Conservation (phyloP, 92 coral and sea anemone genomes). For the Parazoanthus darwini region DNA sequence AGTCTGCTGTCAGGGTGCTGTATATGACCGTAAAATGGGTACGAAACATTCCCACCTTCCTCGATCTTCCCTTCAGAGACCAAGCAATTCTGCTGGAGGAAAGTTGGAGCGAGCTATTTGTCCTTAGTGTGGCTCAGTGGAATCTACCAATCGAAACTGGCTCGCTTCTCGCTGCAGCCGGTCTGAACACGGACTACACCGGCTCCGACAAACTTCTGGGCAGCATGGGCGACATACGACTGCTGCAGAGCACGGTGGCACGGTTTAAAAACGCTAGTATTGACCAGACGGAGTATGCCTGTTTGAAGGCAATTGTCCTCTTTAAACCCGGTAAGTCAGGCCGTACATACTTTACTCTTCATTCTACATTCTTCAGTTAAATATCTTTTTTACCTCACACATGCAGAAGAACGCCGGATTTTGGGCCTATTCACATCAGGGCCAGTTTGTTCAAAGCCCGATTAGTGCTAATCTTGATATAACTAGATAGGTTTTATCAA, state of each 20-base stretch:
- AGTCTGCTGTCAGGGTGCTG: slow-evolving; percentile 89
- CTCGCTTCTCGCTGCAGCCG: slow-evolving; percentile 80
- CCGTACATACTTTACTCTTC: not conserved
- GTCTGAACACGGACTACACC: slow-evolving; percentile 58
- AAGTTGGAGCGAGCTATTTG: slow-evolving; percentile 94
- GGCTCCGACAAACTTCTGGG: slow-evolving; percentile 58
- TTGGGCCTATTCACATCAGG: too few species aligned
- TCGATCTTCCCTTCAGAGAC: slow-evolving; percentile 93
- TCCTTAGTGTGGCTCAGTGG: slow-evolving; percentile 93
- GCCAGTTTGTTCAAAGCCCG: too few species aligned
- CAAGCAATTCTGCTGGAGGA: slow-evolving; percentile 92
- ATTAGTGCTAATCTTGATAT: too few species aligned
- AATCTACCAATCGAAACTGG: slow-evolving; percentile 86
- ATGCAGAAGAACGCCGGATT: too few species aligned
- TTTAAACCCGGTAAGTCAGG: slow-evolving; percentile 85
- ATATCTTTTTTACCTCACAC: too few species aligned
- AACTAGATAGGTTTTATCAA: too few species aligned
- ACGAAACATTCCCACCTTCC: slow-evolving; percentile 94
- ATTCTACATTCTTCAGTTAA: not conserved
- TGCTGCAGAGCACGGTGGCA: slow-evolving; percentile 74
- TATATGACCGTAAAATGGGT: slow-evolving; percentile 98
- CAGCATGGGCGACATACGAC: slow-evolving; percentile 80
- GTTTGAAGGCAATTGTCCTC: slow-evolving; percentile 92
- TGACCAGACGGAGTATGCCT: slow-evolving; percentile 94
- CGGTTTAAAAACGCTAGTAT: slow-evolving; percentile 82